These are phyloP conservation scores for Tarsius wallacei DNA, from an alignment of 2,797 vertebrate genomes.

Conservation along the genomic window DNA sequence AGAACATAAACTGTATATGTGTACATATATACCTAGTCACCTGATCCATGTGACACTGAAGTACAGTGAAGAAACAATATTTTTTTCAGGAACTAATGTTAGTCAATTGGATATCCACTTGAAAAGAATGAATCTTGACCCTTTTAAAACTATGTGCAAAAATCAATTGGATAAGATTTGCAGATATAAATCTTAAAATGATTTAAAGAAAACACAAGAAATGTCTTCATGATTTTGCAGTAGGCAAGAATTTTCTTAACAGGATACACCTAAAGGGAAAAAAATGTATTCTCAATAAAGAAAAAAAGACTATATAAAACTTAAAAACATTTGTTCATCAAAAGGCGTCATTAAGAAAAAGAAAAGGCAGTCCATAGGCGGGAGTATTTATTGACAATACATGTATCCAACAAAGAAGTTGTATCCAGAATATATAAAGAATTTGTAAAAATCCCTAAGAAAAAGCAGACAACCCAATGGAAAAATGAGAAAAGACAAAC, in stretches of 20 bases:
- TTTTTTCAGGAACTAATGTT: background rate
- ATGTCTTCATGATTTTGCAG: background rate
- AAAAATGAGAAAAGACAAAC: background rate
- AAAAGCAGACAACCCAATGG: background rate
- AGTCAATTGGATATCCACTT: background rate
- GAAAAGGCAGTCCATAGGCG: background rate
- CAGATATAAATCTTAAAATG: background rate
- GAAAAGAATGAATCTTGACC: background rate
- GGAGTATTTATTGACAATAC: background rate
- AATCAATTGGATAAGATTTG: background rate
- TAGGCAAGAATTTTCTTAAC: background rate
- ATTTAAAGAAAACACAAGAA: background rate
- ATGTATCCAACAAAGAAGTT: background rate
- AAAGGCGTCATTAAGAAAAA: background rate
- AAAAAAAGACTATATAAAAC: background rate
- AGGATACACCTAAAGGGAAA: background rate
- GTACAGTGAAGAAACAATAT: background rate
- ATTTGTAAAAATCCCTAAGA: background rate
- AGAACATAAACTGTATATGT: background rate
- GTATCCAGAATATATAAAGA: background rate
- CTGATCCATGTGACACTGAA: background rate
- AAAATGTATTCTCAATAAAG: constrained; percentile 8
- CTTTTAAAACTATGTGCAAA: background rate
- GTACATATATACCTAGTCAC: background rate
- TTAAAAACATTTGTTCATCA: background rate